Evolutionary conservation across 2,888 invertebrate species (phyloP), one percentile per base, ranked within the genome.

Genomic region (Scaptodrosophila latifasciaeformis): DNA sequence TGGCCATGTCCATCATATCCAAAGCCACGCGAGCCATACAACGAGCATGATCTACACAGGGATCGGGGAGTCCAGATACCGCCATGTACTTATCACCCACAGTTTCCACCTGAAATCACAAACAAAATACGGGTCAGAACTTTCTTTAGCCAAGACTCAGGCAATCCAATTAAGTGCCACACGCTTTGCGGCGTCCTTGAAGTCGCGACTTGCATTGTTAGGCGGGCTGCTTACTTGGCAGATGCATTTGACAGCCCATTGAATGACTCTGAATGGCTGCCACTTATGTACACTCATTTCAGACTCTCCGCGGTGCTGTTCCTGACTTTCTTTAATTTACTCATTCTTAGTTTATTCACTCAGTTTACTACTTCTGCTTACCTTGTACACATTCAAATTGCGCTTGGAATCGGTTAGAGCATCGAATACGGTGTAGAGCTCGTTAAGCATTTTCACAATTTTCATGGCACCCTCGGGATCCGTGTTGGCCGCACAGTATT

Each of bases 51-150:
- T 92, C 92, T 52, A 91, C 90, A 84, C 96, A 96, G 6, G 93
- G 93, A 83, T 97, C 96, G 0, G 97, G 97, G 48, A 97, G 88
- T 40, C 97, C 97, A 71, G 96, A 96, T 0, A 97, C 97, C 0
- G 97, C 96, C 97, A 97, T 98, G 85, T 98, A 98, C 86, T 97
- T 97, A 87, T 97, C 97, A 56, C 97, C 97, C 17, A 97, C 96
- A 9, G 97, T 98, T 88, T 98, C 97, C 58, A 98, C 97, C 97
- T 97, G 80, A 40, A 70, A 62, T 39, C 1, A 43, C 27, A 58
- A 30, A 51, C 19, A 37, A 29, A 27, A 44, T n/a, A n/a, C n/a
- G n/a, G n/a, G n/a, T n/a, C n/a, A n/a, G n/a, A n/a, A n/a, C n/a
- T n/a, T n/a, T n/a, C n/a, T n/a, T n/a, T n/a, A n/a, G n/a, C n/a